phyloP scores from a whole-genome alignment of 1,140 invertebrate species.

The Drosophila orosa region DNA sequence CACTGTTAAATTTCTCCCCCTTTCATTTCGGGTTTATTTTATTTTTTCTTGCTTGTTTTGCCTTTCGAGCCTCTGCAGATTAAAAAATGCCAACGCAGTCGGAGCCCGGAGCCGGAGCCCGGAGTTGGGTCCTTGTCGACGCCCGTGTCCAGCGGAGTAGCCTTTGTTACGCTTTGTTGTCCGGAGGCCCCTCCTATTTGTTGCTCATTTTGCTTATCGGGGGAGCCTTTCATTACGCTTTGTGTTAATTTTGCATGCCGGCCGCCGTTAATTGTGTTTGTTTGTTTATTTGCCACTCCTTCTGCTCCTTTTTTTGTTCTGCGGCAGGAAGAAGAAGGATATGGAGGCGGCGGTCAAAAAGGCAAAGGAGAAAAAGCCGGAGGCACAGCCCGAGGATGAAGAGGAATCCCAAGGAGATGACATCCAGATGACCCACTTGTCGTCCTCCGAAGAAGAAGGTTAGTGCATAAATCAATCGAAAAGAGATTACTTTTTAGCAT shows the following conservation, averaged over 20 bases:
- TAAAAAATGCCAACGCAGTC: conserved; percentile 65
- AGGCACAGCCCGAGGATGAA: conserved; percentile 40
- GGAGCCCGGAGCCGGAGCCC: conserved; percentile 18
- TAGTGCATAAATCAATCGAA: conserved; percentile 15
- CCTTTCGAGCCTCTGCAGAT: conserved; percentile 53
- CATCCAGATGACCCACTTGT: conserved; percentile 26
- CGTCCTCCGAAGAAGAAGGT: conserved; percentile 77
- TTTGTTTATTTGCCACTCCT: conserved; percentile 58
- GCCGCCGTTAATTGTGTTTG: conserved; percentile 72
- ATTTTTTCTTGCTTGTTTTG: conserved; percentile 15
- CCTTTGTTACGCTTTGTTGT: conserved; percentile 70
- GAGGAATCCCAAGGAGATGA: conserved; percentile 26
- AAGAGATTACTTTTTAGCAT: background rate
- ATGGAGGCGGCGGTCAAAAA: conserved; percentile 61
- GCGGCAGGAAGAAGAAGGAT: conserved; percentile 58
- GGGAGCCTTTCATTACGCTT: conserved; percentile 79
- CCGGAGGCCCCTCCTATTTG: conserved; percentile 47
- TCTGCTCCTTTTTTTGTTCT: conserved; percentile 11
- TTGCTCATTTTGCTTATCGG: conserved; percentile 81
- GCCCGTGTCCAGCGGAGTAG: conserved; percentile 34
- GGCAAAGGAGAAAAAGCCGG: conserved; percentile 43
- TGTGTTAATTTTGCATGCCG: conserved; percentile 75
- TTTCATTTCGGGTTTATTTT: conserved; percentile 31
- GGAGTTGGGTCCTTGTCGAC: conserved; percentile 36
- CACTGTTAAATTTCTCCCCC: conserved; percentile 44